These are phyloP conservation scores for Cryptocephalus primarius DNA, from an alignment of 2,888 invertebrate species.

Conservation along the genomic window DNA sequence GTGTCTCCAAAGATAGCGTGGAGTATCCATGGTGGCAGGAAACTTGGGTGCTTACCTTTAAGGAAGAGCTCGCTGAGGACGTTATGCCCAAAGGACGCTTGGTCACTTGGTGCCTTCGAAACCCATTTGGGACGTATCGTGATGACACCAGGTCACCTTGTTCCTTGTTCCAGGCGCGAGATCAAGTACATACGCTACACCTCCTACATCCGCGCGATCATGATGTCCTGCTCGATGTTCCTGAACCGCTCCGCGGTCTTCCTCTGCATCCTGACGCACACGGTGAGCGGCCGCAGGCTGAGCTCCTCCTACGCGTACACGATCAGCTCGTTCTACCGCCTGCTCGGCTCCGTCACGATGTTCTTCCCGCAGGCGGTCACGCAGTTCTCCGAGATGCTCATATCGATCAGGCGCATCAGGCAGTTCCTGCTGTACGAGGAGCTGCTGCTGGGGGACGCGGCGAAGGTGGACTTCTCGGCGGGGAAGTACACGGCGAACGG, in stretches of 20 bases:
- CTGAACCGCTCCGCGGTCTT: constrained; percentile 77
- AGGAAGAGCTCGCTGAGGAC: too few relatives aligned
- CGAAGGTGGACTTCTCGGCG: background rate
- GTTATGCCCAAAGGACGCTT: too few relatives aligned
- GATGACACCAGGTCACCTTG: too few relatives aligned
- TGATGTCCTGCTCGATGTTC: constrained; percentile 55
- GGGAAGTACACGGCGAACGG: background rate
- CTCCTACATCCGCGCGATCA: constrained; percentile 53
- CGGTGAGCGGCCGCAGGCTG: constrained; percentile 47
- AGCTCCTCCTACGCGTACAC: constrained; percentile 58
- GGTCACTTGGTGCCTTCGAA: too few relatives aligned
- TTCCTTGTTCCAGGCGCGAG: constrained; percentile 53
- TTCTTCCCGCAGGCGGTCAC: constrained; percentile 50
- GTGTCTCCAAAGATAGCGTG: too few relatives aligned
- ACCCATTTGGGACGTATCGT: too few relatives aligned
- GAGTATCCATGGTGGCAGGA: too few relatives aligned
- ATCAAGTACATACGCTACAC: constrained; percentile 51
- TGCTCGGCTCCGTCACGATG: constrained; percentile 55
- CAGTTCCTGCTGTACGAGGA: constrained; percentile 20
- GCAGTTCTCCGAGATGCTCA: constrained; percentile 54
- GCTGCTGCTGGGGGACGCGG: background rate
- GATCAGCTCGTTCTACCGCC: constrained; percentile 59
- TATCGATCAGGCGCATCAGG: constrained; percentile 34
- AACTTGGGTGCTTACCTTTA: too few relatives aligned
- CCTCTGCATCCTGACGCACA: constrained; percentile 65